Percentiles rank a stretch among this genome's conserved stretches.
Evolutionary conservation across 1,140 invertebrate species (phyloP).

Genomic region (Drosophila punjabiensis): DNA sequence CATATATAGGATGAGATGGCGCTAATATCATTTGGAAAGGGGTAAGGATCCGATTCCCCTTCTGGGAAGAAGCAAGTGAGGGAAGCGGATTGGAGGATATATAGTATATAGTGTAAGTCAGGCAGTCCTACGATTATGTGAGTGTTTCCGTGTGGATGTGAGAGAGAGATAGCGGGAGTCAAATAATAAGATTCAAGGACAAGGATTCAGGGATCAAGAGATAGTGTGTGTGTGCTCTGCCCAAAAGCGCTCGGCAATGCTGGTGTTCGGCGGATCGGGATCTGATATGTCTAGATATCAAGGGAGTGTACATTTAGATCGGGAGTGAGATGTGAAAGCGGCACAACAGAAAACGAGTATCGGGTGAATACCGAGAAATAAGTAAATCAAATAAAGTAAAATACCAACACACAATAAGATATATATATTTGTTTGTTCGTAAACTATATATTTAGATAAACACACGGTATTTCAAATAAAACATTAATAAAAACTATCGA

Average conservation of each 20-base stretch:
- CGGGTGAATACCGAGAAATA: constrained; percentile 39
- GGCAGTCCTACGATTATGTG: constrained; percentile 35
- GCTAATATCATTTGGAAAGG: neutral
- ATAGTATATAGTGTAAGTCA: constrained; percentile 14
- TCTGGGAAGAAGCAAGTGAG: constrained; percentile 22
- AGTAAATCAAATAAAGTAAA: constrained; percentile 69
- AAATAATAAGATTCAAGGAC: constrained; percentile 5
- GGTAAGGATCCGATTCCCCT: neutral
- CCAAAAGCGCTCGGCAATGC: constrained; percentile 61
- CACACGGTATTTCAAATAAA: constrained; percentile 67
- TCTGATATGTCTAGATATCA: constrained; percentile 40
- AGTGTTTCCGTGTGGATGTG: constrained; percentile 27
- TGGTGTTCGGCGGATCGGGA: constrained; percentile 25
- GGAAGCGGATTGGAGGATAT: constrained; percentile 17
- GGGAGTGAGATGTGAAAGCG: constrained; percentile 53
- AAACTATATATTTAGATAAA: constrained; percentile 80
- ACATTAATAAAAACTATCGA: constrained; percentile 77
- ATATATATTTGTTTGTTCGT: constrained; percentile 68
- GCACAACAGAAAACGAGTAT: constrained; percentile 68
- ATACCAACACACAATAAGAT: constrained; percentile 80
- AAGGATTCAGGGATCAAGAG: constrained; percentile 7
- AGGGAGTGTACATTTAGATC: constrained; percentile 33
- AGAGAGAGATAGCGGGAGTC: constrained; percentile 5
- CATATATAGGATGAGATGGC: constrained; percentile 51
- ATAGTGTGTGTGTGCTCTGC: constrained; percentile 47